These are phyloP conservation scores for Xylocopa sonorina DNA, from an alignment of 1,140 invertebrate genomes.

Conservation along the genomic window DNA sequence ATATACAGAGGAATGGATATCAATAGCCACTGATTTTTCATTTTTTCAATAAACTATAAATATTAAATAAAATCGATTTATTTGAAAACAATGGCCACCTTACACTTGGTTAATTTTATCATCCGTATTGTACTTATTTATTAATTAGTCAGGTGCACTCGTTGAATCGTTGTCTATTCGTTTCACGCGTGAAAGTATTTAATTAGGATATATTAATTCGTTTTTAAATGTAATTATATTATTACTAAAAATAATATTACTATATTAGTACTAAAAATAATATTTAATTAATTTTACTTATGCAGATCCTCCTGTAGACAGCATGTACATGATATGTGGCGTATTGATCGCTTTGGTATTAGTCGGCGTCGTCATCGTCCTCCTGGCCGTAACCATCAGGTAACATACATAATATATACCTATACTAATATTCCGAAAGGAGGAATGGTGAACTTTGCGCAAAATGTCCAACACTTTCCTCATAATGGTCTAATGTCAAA, in stretches of 20 bases:
- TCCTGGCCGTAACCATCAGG: conserved; percentile 90
- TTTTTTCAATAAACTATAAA: too few relatives aligned
- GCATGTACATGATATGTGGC: conserved; percentile 90
- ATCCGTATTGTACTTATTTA: too few relatives aligned
- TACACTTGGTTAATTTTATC: too few relatives aligned
- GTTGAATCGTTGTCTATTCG: too few relatives aligned
- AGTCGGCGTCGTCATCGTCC: conserved; percentile 89
- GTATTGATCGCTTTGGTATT: conserved; percentile 90
- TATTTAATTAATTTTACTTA: conserved; percentile 63
- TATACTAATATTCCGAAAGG: not conserved
- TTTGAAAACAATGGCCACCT: too few relatives aligned
- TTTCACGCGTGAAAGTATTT: too few relatives aligned
- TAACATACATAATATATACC: conserved; percentile 81
- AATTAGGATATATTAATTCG: too few relatives aligned
- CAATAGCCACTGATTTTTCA: too few relatives aligned
- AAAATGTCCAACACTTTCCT: not conserved
- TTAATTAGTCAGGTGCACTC: too few relatives aligned
- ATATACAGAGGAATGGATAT: too few relatives aligned
- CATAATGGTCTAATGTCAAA: not conserved
- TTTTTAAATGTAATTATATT: not conserved
- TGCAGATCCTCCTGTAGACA: conserved; percentile 89
- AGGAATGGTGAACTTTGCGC: not conserved
- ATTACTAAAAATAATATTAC: not conserved
- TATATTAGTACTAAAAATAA: not conserved
- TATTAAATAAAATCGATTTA: too few relatives aligned